Evolutionary conservation across 2,113 vertebrate species (phyloP), one percentile per base, ranked within the genome.

Genomic region (Takifugu flavidus): DNA sequence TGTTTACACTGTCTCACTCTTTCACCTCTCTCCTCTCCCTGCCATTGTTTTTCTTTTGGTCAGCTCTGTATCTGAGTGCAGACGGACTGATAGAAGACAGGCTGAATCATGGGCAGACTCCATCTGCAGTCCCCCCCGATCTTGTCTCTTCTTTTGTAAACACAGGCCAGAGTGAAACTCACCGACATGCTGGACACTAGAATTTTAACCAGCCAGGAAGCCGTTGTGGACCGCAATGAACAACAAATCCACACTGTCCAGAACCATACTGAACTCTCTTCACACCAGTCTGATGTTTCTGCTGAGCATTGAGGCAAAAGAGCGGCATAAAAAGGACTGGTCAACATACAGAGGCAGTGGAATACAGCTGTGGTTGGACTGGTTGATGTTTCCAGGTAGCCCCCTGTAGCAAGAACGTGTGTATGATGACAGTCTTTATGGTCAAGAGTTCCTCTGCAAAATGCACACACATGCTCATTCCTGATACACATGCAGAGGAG

Each of bases 71-170:
- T 84, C 72, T 65, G 70, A 53, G 75, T 71, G 78, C 50, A 66
- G 79, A 85, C 78, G 79, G 86, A 77, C 63, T 87, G 84, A 89
- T 68, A 73, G 58, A 81, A 79, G 70, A 72, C 87, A 88, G 88
- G 74, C 62, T 60, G 51, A 49, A 61, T 50, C 64, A 20, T 28
- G 39, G 49, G 62, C 65, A 59, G 70, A 65, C 65, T 74, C 82
- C 53, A 49, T 61, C 55, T 65, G 28, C 49, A 45, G 64, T 49
- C 51, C 55, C 77, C 70, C 49, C 65, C 5, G 2, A 7, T 62
- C 62, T 58, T 65, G 6, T 52, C 70, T 42, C 49, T 65, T 59
- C 72, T 50, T 59, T 56, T 59, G 58, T 53, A 55, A 79, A 73
- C 50, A 75, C 25, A 46, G 56, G 59, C 25, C 62, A 67, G 61